These are phyloP conservation scores for Scarus forsteni DNA, from an alignment of 2,797 vertebrate species.

Conservation along the genomic window DNA sequence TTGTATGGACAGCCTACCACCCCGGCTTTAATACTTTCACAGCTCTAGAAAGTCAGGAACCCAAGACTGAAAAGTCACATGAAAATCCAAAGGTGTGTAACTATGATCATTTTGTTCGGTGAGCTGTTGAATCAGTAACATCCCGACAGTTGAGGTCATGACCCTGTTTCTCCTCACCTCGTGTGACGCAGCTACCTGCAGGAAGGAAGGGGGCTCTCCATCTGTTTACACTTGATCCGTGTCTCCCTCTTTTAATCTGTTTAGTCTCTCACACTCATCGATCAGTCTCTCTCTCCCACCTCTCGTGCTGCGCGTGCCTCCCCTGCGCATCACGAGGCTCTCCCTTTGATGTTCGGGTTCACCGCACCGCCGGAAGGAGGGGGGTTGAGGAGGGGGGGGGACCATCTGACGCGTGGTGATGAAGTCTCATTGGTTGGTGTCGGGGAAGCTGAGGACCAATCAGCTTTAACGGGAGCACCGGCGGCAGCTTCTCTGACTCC, in stretches of 20 bases:
- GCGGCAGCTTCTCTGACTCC: slow-evolving; percentile 33
- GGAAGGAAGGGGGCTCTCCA: not conserved
- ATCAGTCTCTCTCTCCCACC: not conserved
- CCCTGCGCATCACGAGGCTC: slow-evolving; percentile 29
- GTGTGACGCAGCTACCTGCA: slow-evolving; percentile 12
- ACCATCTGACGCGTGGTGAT: slow-evolving; percentile 35
- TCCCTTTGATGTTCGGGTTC: slow-evolving; percentile 45
- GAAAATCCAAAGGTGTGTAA: no score
- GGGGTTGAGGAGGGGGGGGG: not conserved
- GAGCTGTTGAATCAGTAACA: no score
- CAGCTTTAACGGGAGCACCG: slow-evolving; percentile 55
- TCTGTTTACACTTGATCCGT: slow-evolving; percentile 5
- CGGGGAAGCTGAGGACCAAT: slow-evolving; percentile 49
- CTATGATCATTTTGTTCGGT: no score
- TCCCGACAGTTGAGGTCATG: not conserved
- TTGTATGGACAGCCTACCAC: no score
- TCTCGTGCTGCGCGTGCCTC: slow-evolving; percentile 5
- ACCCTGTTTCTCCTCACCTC: not conserved
- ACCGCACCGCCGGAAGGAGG: slow-evolving; percentile 18
- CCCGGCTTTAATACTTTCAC: no score
- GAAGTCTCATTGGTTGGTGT: slow-evolving; percentile 45
- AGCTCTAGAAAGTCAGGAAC: no score
- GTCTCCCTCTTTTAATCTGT: not conserved
- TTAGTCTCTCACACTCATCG: not conserved
- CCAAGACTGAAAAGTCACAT: no score